Base-by-base conservation (phyloP, 2,888 invertebrate species). In the Smittia sp. region DNA sequence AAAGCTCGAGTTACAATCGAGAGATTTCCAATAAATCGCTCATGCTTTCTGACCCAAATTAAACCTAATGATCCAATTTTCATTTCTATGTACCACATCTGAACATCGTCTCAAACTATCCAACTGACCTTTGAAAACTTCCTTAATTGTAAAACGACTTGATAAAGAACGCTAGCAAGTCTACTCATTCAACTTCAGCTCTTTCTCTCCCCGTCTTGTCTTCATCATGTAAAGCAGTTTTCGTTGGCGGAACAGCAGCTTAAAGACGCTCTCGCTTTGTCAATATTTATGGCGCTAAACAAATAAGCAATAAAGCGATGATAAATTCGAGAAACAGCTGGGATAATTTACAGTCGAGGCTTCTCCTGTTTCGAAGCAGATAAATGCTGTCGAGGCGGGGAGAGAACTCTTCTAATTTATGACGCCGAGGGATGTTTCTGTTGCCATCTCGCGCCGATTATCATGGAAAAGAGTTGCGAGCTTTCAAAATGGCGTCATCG, bases 401-500 rank as follows among this genome's bases (percentile, higher is more conserved):
- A 11, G 62, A 24, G 18, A 24, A 15, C 18, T 62, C n/a, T 62
- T 62, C 11, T 22, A 24, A 62, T 62, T 62, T 62, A 62, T 62
- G 20, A 24, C 62, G 6, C 2, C 46, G 18, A 62, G 24, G 62
- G 62, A 62, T 62, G 62, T 62, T 54, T 4, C 24, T 62, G 9
- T 46, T 46, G 6, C 46, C 46, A 46, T 46, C 46, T 46, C 46
- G 32, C 9, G 4, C n/a, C 15, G 46, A 58, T 58, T 22, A 58
- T 58, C 58, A 18, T 58, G 18, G 58, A 18, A 58, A 58, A 58
- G 58, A 58, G 54, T 27, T 41, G 41, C 18, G 32, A 69, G 69
- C 69, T 69, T 69, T 54, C 69, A 69, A 69, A 69, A 69, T 69
- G 69, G 69, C 69, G 69, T 25, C 25, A 41, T 18, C 4, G 41